These are phyloP conservation scores for Trachythela sp. DNA, from an alignment of 64 coral and sea anemone species.

Conservation along the genomic window DNA sequence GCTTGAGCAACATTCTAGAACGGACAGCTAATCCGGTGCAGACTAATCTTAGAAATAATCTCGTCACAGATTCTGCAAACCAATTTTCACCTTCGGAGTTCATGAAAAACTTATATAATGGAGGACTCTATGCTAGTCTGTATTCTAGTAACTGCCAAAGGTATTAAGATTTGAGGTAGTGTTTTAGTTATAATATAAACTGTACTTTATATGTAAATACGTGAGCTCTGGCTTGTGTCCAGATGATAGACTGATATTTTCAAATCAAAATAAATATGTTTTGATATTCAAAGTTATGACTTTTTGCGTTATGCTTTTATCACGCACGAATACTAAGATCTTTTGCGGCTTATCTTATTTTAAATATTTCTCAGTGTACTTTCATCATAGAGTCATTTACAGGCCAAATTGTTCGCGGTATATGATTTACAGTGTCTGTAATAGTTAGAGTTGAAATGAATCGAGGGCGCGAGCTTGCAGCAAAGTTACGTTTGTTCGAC, in stretches of 20 bases:
- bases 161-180: not conserved
- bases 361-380: too few species aligned
- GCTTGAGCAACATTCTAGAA: not conserved
- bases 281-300: not conserved
- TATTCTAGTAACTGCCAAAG: constrained; percentile 5
- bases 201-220: not conserved
- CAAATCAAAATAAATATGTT: not conserved
- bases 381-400: too few species aligned
- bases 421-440: too few species aligned
- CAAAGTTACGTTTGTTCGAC: too few species aligned
- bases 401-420: too few species aligned
- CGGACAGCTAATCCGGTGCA: not conserved
- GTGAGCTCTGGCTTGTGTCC: not conserved
- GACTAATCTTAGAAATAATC: not conserved
- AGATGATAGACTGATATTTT: not conserved
- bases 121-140: constrained; percentile 13
- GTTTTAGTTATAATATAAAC: not conserved
- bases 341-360: too few species aligned
- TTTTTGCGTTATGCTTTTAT: too few species aligned
- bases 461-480: too few species aligned
- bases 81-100: not conserved
- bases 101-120: constrained; percentile 9
- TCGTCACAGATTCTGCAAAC: not conserved
- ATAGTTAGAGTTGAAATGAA: too few species aligned
- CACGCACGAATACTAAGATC: too few species aligned